Evolutionary conservation across 2,888 invertebrate species (phyloP).

Genomic region (Tridacna crocea): DNA sequence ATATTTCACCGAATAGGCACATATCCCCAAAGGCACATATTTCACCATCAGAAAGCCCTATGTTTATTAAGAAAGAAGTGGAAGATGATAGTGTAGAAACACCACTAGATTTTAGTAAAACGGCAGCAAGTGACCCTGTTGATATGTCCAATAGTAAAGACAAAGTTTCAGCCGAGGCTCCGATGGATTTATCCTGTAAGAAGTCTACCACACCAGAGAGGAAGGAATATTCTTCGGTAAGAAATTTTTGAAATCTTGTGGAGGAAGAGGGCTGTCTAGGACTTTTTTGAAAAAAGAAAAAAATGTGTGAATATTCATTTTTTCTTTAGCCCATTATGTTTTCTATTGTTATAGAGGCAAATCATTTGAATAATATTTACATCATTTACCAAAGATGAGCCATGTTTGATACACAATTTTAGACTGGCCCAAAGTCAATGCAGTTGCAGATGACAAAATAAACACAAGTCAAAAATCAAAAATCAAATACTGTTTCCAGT

Average conservation of each 20-base stretch:
- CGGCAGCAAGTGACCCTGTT: constrained; percentile 44
- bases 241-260: neutral
- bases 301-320: no score
- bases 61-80: constrained; percentile 63
- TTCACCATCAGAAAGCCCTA: constrained; percentile 39
- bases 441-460: no score
- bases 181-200: constrained; percentile 78
- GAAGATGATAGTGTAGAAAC: constrained; percentile 60
- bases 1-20: constrained; percentile 19
- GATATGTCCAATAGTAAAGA: constrained; percentile 9
- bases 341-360: no score
- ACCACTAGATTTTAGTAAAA: constrained; percentile 80
- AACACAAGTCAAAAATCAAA: no score
- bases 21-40: constrained; percentile 14
- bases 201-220: constrained; percentile 28
- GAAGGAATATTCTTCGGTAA: constrained; percentile 11
- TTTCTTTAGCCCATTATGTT: no score
- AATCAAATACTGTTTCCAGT: no score
- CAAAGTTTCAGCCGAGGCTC: constrained; percentile 45
- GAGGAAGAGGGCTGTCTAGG: no score
- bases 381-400: no score
- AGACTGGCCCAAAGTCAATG: no score
- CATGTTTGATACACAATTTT: no score
- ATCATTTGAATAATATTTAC: no score
- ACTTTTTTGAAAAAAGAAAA: no score